These are phyloP conservation scores for Tiaroga cobitis DNA, from an alignment of 2,797 vertebrate genomes.

Conservation along the genomic window DNA sequence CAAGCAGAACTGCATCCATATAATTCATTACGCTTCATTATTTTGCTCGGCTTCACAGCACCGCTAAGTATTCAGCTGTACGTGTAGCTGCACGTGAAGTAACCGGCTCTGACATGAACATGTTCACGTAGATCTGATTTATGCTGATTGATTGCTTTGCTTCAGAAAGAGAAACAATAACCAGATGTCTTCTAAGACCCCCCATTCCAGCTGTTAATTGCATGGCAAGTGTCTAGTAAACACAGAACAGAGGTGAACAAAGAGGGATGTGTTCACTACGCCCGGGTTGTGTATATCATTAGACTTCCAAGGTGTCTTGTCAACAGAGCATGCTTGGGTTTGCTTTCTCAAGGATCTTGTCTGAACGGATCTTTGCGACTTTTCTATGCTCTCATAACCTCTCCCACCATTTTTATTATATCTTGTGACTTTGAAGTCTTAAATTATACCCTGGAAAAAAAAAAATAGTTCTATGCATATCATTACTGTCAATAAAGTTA, in stretches of 20 bases:
- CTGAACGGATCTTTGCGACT: slow-evolving; percentile 36
- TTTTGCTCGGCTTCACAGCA: slow-evolving; percentile 23
- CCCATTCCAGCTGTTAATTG: slow-evolving; percentile 46
- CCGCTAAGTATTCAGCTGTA: not conserved
- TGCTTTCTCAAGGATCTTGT: slow-evolving; percentile 43
- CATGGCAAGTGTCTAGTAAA: slow-evolving; percentile 44
- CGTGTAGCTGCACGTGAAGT: slow-evolving; percentile 23
- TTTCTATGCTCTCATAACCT: slow-evolving; percentile 26
- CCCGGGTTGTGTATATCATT: slow-evolving; percentile 28
- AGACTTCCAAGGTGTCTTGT: slow-evolving; percentile 30
- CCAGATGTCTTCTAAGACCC: slow-evolving; percentile 40
- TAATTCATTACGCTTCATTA: slow-evolving; percentile 49
- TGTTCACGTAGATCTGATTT: slow-evolving; percentile 13
- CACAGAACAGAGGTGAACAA: slow-evolving; percentile 32
- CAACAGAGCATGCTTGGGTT: slow-evolving; percentile 37
- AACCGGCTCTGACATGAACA: slow-evolving; percentile 15
- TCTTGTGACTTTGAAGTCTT: slow-evolving; percentile 51
- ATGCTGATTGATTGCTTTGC: slow-evolving; percentile 33
- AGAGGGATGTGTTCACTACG: slow-evolving; percentile 25
- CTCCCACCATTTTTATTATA: slow-evolving; percentile 10
- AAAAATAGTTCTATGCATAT: slow-evolving; percentile 39
- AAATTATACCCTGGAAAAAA: slow-evolving; percentile 54
- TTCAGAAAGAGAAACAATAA: slow-evolving; percentile 42
- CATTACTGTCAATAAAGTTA: slow-evolving; percentile 40
- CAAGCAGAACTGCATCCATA: slow-evolving; percentile 38